phyloP scores from a whole-genome alignment of 2,888 invertebrate species.

The Branchellion lobata region DNA sequence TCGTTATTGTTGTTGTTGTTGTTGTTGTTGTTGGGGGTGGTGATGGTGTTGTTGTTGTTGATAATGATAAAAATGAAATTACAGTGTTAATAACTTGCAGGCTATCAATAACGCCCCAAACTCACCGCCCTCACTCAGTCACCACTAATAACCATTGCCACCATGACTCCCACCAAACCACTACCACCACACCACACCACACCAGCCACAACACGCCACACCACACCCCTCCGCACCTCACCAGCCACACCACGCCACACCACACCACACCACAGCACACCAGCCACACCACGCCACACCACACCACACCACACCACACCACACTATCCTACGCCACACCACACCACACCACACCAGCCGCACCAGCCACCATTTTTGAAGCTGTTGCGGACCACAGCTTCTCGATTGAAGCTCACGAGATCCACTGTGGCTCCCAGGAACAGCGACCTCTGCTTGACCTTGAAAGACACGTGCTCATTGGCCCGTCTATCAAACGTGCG shows the following conservation, averaged over 20 bases:
- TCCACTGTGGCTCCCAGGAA: constrained; percentile 52
- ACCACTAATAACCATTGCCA: too few species aligned
- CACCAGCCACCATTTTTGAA: constrained; percentile 49
- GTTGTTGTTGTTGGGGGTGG: too few species aligned
- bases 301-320: not conserved
- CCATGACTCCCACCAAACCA: too few species aligned
- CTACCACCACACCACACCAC: too few species aligned
- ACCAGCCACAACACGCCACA: too few species aligned
- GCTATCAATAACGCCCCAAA: too few species aligned
- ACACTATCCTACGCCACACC: not conserved
- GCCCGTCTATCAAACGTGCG: constrained; percentile 63
- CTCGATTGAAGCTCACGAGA: constrained; percentile 51
- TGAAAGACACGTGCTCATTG: constrained; percentile 49
- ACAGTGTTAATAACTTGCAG: too few species aligned
- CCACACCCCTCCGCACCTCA: too few species aligned
- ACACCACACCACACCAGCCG: not conserved
- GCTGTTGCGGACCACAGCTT: constrained; percentile 51
- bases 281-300: not conserved
- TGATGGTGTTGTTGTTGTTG: too few species aligned
- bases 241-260: not conserved
- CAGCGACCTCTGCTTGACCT: constrained; percentile 50
- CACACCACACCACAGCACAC: not conserved
- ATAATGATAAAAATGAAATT: too few species aligned
- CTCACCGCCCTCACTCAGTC: too few species aligned
- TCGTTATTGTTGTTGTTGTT: too few species aligned